phyloP scores from a whole-genome alignment of 23 tunicate genomes.

The Botrylloides violaceus region DNA sequence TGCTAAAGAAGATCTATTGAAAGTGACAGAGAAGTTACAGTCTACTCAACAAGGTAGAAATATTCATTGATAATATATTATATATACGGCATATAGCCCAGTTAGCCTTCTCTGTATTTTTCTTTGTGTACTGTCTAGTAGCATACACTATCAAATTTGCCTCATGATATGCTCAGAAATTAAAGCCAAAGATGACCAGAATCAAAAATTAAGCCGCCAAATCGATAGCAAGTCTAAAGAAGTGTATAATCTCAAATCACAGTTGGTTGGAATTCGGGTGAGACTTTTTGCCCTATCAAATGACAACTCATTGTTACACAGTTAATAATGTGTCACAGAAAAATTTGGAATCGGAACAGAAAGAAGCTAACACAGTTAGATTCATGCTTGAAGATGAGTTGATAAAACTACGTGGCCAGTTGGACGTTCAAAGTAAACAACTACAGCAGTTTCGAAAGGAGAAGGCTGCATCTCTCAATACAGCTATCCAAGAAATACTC shows the following conservation, averaged over 20 bases:
- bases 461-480: neutral
- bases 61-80: too few species aligned
- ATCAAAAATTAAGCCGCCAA: conserved; percentile 27
- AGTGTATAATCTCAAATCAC: neutral
- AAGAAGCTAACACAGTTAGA: neutral
- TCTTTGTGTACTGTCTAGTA: too few species aligned
- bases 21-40: conserved; percentile 52
- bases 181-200: conserved; percentile 41
- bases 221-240: conserved; percentile 49
- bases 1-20: conserved; percentile 61
- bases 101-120: too few species aligned
- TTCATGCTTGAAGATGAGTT: conserved; percentile 7
- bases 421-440: neutral
- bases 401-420: neutral
- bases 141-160: too few species aligned
- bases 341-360: neutral
- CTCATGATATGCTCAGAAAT: conserved; percentile 37
- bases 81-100: too few species aligned
- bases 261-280: too few species aligned
- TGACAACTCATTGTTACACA: too few species aligned
- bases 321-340: neutral
- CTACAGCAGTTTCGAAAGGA: conserved; percentile 2
- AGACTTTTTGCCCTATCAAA: too few species aligned
- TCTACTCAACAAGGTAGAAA: conserved; percentile 71
- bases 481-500: neutral